Base-by-base conservation (phyloP, 1,140 invertebrate species). In the Sesamia nonagrioides region DNA sequence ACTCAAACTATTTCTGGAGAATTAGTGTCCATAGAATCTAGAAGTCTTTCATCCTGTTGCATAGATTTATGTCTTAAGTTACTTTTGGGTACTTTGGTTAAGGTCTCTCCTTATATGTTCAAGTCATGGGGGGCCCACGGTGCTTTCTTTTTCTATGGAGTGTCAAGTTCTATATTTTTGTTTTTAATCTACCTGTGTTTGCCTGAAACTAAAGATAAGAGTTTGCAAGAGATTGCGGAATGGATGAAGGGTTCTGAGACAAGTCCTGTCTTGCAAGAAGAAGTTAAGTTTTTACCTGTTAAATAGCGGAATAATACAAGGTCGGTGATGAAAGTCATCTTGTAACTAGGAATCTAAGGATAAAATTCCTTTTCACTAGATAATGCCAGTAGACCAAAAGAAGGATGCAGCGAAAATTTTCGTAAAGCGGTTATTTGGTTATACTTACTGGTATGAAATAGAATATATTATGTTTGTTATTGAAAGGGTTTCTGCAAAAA, bases 131-230 rank as follows among this genome's bases (percentile, higher is more conserved):
- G 58, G 8, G 18, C 76, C 5, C 66, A 79, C 48, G 82, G 78
- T 50, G 56, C 82, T 8, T 83, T 83, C 63, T 54, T 77, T 1
- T 56, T 76, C 15, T 83, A 56, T 68, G 82, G 42, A 4, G n/a
- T 83, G 2, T 40, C 27, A n/a, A 60, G 66, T 1, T 56, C 77
- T 35, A 60, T 79, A 60, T 83, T 45, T 63, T 17, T 80, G 13
- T 15, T 61, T 11, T n/a, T 83, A 15, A 63, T 77, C 3, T 80
- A 78, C 78, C 48, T 11, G n/a, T 82, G 50, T 66, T 56, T 82
- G 4, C 81, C 81, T 37, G 82, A 83, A 72, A 83, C 78, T 45
- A 83, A 80, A 40, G 72, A 77, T 45, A 83, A 83, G 52, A 84
- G 63, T 21, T 63, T 80, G 33, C 71, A 66, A 37, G 75, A 82